phyloP scores from a whole-genome alignment of 2,113 vertebrate genomes.

The Bettongia penicillata region DNA sequence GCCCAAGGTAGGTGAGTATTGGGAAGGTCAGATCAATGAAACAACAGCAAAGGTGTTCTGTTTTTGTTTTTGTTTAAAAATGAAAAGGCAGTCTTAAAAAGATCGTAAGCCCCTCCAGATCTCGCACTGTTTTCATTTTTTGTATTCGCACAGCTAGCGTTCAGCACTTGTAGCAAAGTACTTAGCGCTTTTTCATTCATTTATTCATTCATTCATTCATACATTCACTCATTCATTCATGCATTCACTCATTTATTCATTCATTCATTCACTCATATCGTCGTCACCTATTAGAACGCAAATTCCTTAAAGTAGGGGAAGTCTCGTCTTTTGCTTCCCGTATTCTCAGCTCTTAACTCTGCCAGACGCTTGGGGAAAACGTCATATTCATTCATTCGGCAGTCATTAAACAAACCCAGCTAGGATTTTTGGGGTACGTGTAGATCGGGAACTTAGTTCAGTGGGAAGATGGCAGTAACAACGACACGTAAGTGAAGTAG shows the following conservation, averaged over 20 bases:
- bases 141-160: neutral
- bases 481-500: neutral
- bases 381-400: neutral
- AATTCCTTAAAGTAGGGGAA: neutral
- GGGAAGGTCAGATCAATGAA: neutral
- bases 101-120: neutral
- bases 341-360: neutral
- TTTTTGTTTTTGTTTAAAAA: neutral
- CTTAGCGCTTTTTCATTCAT: neutral
- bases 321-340: neutral
- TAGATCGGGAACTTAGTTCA: neutral
- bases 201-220: neutral
- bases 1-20: neutral
- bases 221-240: too few species aligned
- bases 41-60: too few species aligned
- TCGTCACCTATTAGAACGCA: neutral
- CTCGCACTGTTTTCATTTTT: neutral
- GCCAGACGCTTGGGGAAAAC: neutral
- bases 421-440: neutral
- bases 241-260: too few species aligned
- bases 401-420: constrained; percentile 7
- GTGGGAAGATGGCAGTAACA: neutral
- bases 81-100: neutral
- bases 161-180: neutral
- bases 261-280: neutral